Base-by-base conservation (phyloP, 2,888 invertebrate species). In the Nomada lathburiana region DNA sequence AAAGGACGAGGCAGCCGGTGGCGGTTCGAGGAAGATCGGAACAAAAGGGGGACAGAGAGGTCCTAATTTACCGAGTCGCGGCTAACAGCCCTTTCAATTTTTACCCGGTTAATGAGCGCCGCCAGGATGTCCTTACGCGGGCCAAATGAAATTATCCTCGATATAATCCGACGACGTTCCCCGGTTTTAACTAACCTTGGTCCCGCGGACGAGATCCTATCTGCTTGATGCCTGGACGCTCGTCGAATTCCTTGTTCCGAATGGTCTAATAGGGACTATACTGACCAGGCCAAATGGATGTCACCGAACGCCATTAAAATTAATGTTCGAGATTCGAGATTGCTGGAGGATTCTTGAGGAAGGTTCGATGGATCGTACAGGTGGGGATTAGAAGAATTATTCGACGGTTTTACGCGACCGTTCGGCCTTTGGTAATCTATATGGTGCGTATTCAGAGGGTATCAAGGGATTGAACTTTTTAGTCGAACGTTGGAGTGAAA, bases 71-170 rank as follows among this genome's bases (percentile, higher is more conserved):
- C 89, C 86, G 88, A 59, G 85, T 88, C 82, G 80, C 82, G 75
- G 79, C 76, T 85, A 88, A 86, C 85, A 79, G 87, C 88, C 78
- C 84, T 77, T 88, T 89, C 85, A 86, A 89, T 90, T 90, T 88
- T 89, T 89, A 72, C 84, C 85, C 73, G 78, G 68, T 89, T 90
- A 90, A 91, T 87, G 89, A 90, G 88, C 84, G 74, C 79, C 68
- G 69, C 76, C 85, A 75, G 76, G 86, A 89, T 87, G 84, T 86
- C 84, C 83, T 91, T 89, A 86, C 85, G 83, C 78, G 62, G 72
- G 80, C 72, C 80, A 84, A 90, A 91, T 87, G 82, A 84, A 90
- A 91, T 92, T 90, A 90, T 88, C 85, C 86, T 88, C 84, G 85
- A 86, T 86, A 88, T 90, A 90, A 89, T 86, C 79, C 83, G 52